Conservation (phyloP, 2,113 vertebrate genomes). For the Microcebus tavaratra region DNA sequence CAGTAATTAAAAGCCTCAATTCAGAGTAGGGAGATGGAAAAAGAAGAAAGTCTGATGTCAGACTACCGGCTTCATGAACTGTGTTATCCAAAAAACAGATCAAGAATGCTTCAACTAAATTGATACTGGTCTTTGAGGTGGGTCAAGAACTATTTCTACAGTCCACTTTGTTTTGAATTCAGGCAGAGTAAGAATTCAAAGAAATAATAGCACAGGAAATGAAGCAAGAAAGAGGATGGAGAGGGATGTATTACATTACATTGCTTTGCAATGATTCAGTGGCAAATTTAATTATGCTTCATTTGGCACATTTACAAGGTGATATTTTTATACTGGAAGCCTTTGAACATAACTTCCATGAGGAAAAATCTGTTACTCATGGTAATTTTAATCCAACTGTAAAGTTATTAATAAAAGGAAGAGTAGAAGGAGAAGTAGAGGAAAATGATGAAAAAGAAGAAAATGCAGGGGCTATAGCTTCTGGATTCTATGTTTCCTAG, state of each 20-base stretch:
- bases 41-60: not conserved
- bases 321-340: constrained; percentile 39
- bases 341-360: not conserved
- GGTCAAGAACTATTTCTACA: not conserved
- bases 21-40: not conserved
- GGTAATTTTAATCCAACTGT: not conserved
- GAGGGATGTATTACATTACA: not conserved
- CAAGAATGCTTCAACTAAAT: not conserved
- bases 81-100: not conserved
- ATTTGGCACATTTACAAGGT: not conserved
- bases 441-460: not conserved
- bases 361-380: not conserved
- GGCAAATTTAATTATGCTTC: not conserved
- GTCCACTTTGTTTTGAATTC: not conserved
- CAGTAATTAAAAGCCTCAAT: not conserved
- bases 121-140: not conserved
- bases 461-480: not conserved
- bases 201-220: not conserved
- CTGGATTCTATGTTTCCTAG: not conserved
- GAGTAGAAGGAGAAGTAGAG: not conserved
- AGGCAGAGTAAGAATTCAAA: not conserved
- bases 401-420: constrained; percentile 29
- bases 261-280: not conserved
- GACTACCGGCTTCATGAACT: not conserved
- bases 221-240: not conserved